Evolutionary conservation across 2,888 invertebrate species (phyloP), one percentile per base, ranked within the genome.

Genomic region (Pseudanteris insignis): DNA sequence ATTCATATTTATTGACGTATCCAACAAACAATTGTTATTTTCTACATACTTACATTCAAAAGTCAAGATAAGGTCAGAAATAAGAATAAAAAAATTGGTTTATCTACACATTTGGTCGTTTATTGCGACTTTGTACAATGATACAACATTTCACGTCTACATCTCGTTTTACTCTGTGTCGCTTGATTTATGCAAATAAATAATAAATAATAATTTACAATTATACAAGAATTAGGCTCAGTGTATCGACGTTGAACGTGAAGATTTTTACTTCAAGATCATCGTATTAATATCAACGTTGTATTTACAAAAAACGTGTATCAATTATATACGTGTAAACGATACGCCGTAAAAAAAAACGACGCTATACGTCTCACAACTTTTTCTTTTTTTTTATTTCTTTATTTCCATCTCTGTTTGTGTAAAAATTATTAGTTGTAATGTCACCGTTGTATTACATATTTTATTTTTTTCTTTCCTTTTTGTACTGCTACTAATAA

Each of bases 401-500:
- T 18, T 18, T 18, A 18, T 6, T 18, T 18, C 18, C 6, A 6
- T 18, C 18, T 18, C 6, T 18, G 6, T 6, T 51, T 24, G 29
- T 72, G 72, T 73, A 72, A 75, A 78, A 77, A 72, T 70, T 75
- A 51, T 74, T 66, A 67, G 73, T 72, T 71, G 72, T 71, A 73
- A 68, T 74, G 73, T 73, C 74, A 63, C 67, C 71, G 55, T 70
- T 68, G 65, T 67, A 66, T 67, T 71, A 41, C 40, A 55, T 68
- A 50, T 58, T 24, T 61, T 51, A 64, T 48, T 66, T 63, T 58
- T 53, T 38, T 63, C 54, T 26, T 32, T 67, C 3, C 18, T 18
- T n/a, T 77, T 77, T 78, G 76, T 78, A 76, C 74, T 76, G 69
- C 72, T 75, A 67, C 67, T 69, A 69, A 51, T 51, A 30, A 57